phyloP scores from a whole-genome alignment of 2,888 invertebrate genomes.

The Drosophila kanekoi region DNA sequence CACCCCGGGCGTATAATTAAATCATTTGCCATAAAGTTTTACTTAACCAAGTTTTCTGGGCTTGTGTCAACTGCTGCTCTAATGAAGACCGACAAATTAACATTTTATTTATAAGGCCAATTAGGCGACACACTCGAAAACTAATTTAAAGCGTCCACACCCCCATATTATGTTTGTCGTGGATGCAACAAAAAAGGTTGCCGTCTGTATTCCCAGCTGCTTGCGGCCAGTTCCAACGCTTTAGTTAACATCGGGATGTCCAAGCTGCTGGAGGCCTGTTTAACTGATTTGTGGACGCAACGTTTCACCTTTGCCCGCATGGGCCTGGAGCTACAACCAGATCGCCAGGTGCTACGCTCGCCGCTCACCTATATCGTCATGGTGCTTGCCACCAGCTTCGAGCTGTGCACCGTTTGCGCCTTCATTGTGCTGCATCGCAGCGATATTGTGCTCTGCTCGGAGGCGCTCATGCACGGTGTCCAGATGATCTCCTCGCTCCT shows the following conservation, averaged over 20 bases:
- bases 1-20: constrained; percentile 62
- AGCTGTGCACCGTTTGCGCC: constrained; percentile 55
- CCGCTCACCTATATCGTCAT: constrained; percentile 39
- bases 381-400: constrained; percentile 53
- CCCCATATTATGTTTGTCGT: neutral
- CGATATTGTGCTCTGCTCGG: constrained; percentile 57
- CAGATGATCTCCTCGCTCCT: constrained; percentile 61
- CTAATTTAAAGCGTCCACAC: constrained; percentile 11
- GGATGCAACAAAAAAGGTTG: too few relatives aligned
- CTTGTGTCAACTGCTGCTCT: neutral
- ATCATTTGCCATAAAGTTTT: constrained; percentile 51
- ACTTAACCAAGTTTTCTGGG: constrained; percentile 40
- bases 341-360: constrained; percentile 16
- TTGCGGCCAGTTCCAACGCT: neutral
- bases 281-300: constrained; percentile 50
- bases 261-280: constrained; percentile 42
- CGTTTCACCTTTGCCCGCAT: constrained; percentile 50
- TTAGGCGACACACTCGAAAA: constrained; percentile 29
- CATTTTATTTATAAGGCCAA: constrained; percentile 38
- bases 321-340: constrained; percentile 45
- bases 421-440: constrained; percentile 48
- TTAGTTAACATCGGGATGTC: constrained; percentile 46
- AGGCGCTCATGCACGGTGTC: constrained; percentile 59
- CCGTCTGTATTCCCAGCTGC: neutral
- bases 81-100: constrained; percentile 44